These are phyloP conservation scores for Drosophila mayaguana DNA, from an alignment of 2,888 invertebrate species.

Conservation along the genomic window DNA sequence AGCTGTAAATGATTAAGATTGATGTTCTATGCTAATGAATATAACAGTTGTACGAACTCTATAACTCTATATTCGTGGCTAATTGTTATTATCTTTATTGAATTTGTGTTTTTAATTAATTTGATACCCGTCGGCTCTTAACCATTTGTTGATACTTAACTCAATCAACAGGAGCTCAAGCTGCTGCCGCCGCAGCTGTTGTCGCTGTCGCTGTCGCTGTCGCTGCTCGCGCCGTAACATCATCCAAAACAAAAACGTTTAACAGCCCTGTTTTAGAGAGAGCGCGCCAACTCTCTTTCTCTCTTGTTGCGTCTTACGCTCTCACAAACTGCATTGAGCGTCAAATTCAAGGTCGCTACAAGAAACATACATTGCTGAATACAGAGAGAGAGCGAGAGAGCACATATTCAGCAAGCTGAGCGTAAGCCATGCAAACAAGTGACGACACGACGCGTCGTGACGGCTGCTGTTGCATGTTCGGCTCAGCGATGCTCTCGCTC, in stretches of 20 bases:
- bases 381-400: constrained; percentile 23
- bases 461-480: constrained; percentile 32
- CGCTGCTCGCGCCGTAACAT: constrained; percentile 17
- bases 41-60: constrained; percentile 1
- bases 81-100: constrained; percentile 7
- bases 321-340: constrained; percentile 44
- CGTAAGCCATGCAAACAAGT: constrained; percentile 53
- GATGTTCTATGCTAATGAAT: constrained; percentile 6
- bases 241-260: constrained; percentile 61
- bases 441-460: constrained; percentile 46
- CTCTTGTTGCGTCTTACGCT: neutral
- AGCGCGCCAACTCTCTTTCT: constrained; percentile 10
- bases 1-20: constrained; percentile 14
- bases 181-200: constrained; percentile 14
- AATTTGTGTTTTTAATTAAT: constrained; percentile 53
- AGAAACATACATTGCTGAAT: constrained; percentile 52
- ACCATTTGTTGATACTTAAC: constrained; percentile 64
- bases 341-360: constrained; percentile 71
- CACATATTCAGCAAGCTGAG: constrained; percentile 62
- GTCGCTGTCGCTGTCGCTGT: constrained; percentile 4
- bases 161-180: constrained; percentile 70
- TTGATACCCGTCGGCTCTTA: constrained; percentile 27
- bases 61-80: neutral
- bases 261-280: constrained; percentile 52
- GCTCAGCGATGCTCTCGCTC: constrained; percentile 20